Evolutionary conservation across 2,113 vertebrate species (phyloP).

Genomic region (Taurulus bubalis): DNA sequence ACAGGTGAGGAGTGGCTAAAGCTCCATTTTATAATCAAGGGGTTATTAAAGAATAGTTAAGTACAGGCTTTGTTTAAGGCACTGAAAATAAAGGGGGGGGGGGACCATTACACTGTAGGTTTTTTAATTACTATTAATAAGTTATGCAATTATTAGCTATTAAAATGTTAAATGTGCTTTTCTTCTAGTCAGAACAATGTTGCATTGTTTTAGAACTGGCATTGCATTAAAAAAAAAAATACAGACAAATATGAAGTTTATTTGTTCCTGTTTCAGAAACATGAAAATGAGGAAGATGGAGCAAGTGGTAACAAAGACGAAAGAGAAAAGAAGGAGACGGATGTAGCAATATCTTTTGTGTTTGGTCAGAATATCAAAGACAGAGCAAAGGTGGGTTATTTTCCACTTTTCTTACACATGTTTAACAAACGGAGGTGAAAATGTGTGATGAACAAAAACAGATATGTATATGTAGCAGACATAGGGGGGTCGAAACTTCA

Average conservation of each 20-base stretch:
- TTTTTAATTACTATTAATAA: not conserved
- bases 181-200: not conserved
- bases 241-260: not conserved
- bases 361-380: conserved; percentile 98
- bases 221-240: not conserved
- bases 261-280: conserved; percentile 67
- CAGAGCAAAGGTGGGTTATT: conserved; percentile 90
- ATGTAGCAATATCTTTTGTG: conserved; percentile 89
- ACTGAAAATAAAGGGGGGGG: not conserved
- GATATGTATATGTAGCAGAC: not conserved
- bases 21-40: not conserved
- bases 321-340: conserved; percentile 83
- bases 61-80: not conserved
- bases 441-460: not conserved
- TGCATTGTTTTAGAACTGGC: not conserved
- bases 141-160: not conserved
- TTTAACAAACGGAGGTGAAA: not conserved
- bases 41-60: not conserved
- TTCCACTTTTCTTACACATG: not conserved
- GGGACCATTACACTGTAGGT: not conserved
- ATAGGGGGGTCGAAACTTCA: not conserved
- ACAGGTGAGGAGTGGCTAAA: conserved; percentile 63
- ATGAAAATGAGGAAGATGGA: conserved; percentile 84
- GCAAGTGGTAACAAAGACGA: conserved; percentile 75
- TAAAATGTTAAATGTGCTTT: not conserved